phyloP scores from a whole-genome alignment of 2,797 vertebrate species.

The Microctenopoma lineatum region DNA sequence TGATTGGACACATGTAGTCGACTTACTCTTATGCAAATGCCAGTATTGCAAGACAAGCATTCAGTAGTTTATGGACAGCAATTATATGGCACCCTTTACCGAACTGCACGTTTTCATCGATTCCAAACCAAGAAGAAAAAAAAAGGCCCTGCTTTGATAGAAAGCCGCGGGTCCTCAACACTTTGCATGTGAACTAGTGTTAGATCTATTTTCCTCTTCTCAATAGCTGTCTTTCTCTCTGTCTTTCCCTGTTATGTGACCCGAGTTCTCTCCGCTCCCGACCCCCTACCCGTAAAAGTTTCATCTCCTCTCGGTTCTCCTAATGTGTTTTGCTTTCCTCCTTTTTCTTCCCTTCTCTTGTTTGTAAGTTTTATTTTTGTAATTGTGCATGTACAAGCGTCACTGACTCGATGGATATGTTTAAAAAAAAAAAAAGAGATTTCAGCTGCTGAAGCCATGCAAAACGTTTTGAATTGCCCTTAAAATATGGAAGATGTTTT shows the following conservation, averaged over 20 bases:
- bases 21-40: slow-evolving; percentile 90
- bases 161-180: slow-evolving; percentile 93
- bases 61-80: slow-evolving; percentile 91
- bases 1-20: slow-evolving; percentile 86
- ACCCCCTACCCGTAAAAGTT: slow-evolving; percentile 60
- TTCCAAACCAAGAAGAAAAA: slow-evolving; percentile 89
- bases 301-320: slow-evolving; percentile 77
- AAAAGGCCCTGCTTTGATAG: slow-evolving; percentile 89
- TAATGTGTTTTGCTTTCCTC: slow-evolving; percentile 78
- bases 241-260: slow-evolving; percentile 85
- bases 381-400: slow-evolving; percentile 99
- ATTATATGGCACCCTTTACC: slow-evolving; percentile 97
- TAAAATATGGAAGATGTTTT: slow-evolving; percentile 99
- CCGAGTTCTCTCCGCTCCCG: slow-evolving; percentile 69
- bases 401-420: slow-evolving; percentile 99
- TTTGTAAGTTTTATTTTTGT: slow-evolving; percentile 99
- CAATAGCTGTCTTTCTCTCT: slow-evolving; percentile 83
- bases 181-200: slow-evolving; percentile 99
- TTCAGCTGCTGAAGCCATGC: slow-evolving; percentile 99
- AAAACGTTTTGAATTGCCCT: slow-evolving; percentile 99
- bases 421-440: slow-evolving; percentile 83
- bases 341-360: slow-evolving; percentile 78
- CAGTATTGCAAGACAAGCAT: slow-evolving; percentile 88
- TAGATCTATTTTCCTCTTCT: slow-evolving; percentile 91
- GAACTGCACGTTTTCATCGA: slow-evolving; percentile 99